Evolutionary conservation across 2,888 invertebrate genomes (phyloP).

Genomic region (Cosmorhoe ocellata): DNA sequence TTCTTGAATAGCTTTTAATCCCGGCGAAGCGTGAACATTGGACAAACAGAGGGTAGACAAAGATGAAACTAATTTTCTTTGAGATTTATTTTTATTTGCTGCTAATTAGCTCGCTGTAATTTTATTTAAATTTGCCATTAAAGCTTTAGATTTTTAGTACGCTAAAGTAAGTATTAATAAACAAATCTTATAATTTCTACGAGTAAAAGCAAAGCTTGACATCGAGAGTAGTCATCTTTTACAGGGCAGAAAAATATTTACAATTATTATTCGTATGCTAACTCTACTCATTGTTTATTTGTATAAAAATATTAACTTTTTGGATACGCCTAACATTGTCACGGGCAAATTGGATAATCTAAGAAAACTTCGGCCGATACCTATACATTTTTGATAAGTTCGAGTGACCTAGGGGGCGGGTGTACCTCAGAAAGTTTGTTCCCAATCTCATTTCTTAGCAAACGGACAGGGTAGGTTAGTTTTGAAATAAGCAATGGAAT

Average conservation of each 20-base stretch:
- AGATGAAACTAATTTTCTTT: constrained; percentile 34
- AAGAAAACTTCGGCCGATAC: constrained; percentile 28
- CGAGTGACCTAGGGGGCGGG: constrained; percentile 18
- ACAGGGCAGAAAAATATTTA: too few species aligned
- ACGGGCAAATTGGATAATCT: constrained; percentile 28
- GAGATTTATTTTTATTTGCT: constrained; percentile 34
- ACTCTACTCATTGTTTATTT: background rate
- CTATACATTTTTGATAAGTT: constrained; percentile 32
- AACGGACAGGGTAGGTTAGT: background rate
- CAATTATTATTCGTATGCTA: too few species aligned
- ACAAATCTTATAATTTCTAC: too few species aligned
- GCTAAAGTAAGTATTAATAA: constrained; percentile 1
- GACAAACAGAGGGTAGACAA: constrained; percentile 36
- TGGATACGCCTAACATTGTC: constrained; percentile 25
- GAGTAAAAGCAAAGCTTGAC: too few species aligned
- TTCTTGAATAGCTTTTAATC: constrained; percentile 49
- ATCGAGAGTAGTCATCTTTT: too few species aligned
- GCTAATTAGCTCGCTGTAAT: constrained; percentile 16
- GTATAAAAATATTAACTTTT: constrained; percentile 14
- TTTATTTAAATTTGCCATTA: constrained; percentile 13
- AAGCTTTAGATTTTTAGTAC: background rate
- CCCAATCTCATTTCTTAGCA: constrained; percentile 18
- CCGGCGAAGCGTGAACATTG: constrained; percentile 42
- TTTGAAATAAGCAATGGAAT: constrained; percentile 29
- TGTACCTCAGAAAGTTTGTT: constrained; percentile 28